Percentiles rank a stretch among this genome's conserved stretches.
Evolutionary conservation across 2,113 vertebrate species (phyloP).

Genomic region (Micromys minutus): DNA sequence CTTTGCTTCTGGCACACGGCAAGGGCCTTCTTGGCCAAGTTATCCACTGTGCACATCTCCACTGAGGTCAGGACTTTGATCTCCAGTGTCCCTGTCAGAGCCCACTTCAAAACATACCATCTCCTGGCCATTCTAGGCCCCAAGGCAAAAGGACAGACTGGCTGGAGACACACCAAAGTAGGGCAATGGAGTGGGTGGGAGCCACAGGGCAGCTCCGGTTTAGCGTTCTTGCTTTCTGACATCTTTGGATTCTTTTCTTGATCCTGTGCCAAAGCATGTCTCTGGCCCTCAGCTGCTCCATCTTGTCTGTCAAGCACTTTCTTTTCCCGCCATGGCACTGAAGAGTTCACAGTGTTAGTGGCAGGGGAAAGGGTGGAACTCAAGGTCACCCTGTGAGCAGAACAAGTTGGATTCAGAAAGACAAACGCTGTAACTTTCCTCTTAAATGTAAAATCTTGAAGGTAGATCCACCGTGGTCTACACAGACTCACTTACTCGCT

Average conservation of each 20-base stretch:
- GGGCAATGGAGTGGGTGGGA: neutral
- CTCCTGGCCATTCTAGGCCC: neutral
- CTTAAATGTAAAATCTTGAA: neutral
- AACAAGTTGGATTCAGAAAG: neutral
- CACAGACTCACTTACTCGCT: neutral
- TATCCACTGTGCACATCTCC: neutral
- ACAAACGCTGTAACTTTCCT: neutral
- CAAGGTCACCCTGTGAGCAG: neutral
- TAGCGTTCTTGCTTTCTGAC: constrained; percentile 3
- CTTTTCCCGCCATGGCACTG: neutral
- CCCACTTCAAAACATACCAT: neutral
- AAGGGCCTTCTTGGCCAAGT: neutral
- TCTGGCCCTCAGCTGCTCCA: neutral
- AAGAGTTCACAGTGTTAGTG: neutral
- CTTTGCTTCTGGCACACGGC: neutral
- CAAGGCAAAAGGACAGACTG: neutral
- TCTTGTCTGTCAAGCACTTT: neutral
- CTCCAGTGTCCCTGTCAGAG: neutral
- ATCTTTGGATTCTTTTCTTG: constrained; percentile 23
- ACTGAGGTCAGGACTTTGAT: too few species aligned
- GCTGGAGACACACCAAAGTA: rapidly evolving
- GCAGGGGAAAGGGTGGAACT: neutral
- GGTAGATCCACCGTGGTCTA: rapidly evolving
- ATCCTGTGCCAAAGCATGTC: neutral
- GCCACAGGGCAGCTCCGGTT: rapidly evolving